Base-by-base conservation (phyloP, 92 coral and sea anemone species). In the Umimayanthus kanabou region DNA sequence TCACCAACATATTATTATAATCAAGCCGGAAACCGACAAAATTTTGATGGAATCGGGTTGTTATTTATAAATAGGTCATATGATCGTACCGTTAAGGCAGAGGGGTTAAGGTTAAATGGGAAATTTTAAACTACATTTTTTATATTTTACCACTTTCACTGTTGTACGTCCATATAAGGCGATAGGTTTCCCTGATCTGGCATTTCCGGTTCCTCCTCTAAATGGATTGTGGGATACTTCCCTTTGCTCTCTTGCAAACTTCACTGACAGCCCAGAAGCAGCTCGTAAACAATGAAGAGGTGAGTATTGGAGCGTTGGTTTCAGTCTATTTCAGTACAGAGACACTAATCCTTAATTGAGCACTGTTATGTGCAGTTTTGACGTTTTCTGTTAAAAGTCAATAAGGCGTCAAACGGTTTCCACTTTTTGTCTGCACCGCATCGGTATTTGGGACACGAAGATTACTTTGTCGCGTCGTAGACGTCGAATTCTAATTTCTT, bases 171-270 rank as follows among this genome's bases (percentile, higher is more conserved):
- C 69, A 61, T 61, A 61, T 61, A 18, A 18, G 69, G 69, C 23
- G 65, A 53, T 20, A 61, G 26, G 13, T 47, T 47, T 25, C 37
- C 37, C 77, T 23, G 77, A 73, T 83, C 25, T 43, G 69, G 78
- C 79, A 83, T 83, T 70, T 83, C 87, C 87, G 87, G 87, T 83
- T 30, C 42, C 79, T 71, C 39, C 15, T 22, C 40, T 45, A 45
- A 71, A 28, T 7, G 87, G 42, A 70, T 83, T 83, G 40, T 83
- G 87, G 87, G 87, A 83, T 83, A 72, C 78, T 83, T 83, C 78
- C 77, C 66, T 82, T 73, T 30, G 53, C 57, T 30, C 42, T 37
- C 25, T 37, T 65, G 75, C 76, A 61, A 22, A 53, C 23, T 80
- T 82, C 86, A 67, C 79, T 80, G 84, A 80, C 71, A 33, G n/a